Conservation (phyloP, 37 sponge, comb jelly and placozoan genomes). For the Halichondria panicea region DNA sequence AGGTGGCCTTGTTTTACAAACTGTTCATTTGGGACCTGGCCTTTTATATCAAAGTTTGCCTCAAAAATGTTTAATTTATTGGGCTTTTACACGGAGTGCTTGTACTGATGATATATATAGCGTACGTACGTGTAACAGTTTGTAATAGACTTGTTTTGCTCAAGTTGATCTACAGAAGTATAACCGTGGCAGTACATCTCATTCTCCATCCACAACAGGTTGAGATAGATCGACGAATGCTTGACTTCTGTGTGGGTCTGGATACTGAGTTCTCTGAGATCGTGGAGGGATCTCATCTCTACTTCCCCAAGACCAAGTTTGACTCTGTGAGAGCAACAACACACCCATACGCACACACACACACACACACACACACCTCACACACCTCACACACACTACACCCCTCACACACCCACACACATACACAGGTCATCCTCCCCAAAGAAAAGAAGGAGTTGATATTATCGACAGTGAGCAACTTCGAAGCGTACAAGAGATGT, state of each 20-base stretch:
- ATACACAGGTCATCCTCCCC: constrained; percentile 63
- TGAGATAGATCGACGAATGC: constrained; percentile 84
- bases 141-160: too few species aligned
- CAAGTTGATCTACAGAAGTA: too few species aligned
- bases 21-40: too few species aligned
- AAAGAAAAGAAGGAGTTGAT: constrained; percentile 84
- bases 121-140: too few species aligned
- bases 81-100: too few species aligned
- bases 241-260: constrained; percentile 90
- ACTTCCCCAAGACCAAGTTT: constrained; percentile 86
- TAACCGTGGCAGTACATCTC: background rate
- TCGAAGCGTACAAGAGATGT: constrained; percentile 76
- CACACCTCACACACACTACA: too few species aligned
- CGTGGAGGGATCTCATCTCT: constrained; percentile 84
- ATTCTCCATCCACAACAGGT: constrained; percentile 14
- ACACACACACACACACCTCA: background rate
- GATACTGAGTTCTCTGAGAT: constrained; percentile 92
- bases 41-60: too few species aligned
- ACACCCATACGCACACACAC: background rate
- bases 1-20: too few species aligned
- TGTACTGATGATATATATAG: too few species aligned
- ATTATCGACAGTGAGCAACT: constrained; percentile 86
- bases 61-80: too few species aligned
- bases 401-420: too few species aligned
- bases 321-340: constrained; percentile 6